A percentile compares a stretch with the other conserved stretches of the same genome.
phyloP scores from a whole-genome alignment of 2,113 vertebrate genomes.

The Rostratula benghalensis region DNA sequence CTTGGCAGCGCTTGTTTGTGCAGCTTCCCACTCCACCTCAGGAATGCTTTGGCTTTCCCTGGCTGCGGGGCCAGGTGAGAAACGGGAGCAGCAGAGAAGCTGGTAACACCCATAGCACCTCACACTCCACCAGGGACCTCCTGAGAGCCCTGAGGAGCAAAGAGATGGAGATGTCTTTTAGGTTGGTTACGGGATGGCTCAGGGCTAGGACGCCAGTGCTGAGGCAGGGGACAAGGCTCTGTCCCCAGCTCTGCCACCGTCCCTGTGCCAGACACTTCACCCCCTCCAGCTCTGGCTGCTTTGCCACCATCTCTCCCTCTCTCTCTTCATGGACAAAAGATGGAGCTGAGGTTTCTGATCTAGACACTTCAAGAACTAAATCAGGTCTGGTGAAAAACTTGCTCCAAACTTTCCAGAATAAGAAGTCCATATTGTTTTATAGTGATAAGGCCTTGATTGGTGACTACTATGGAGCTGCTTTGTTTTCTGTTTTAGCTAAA shows the following conservation, averaged over 20 bases:
- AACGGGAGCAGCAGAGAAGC: not conserved
- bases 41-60: not conserved
- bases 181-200: not conserved
- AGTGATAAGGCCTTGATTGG: not conserved
- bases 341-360: not conserved
- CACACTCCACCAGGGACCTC: not conserved
- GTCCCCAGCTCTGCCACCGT: not conserved
- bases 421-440: not conserved
- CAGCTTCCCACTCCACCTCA: conserved; percentile 8
- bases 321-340: not conserved
- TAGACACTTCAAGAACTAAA: not conserved
- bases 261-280: not conserved
- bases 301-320: not conserved
- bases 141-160: not conserved
- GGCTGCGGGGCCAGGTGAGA: not conserved
- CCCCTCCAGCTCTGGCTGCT: not conserved
- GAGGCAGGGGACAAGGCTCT: not conserved
- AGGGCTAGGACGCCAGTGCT: not conserved
- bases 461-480: not conserved
- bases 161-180: not conserved
- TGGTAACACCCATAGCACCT: not conserved
- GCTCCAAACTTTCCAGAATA: not conserved
- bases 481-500: not conserved
- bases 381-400: not conserved
- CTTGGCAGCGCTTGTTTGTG: conserved; percentile 38